These are phyloP conservation scores for Zaprionus gabonicus DNA, from an alignment of 1,140 invertebrate genomes.

Conservation along the genomic window DNA sequence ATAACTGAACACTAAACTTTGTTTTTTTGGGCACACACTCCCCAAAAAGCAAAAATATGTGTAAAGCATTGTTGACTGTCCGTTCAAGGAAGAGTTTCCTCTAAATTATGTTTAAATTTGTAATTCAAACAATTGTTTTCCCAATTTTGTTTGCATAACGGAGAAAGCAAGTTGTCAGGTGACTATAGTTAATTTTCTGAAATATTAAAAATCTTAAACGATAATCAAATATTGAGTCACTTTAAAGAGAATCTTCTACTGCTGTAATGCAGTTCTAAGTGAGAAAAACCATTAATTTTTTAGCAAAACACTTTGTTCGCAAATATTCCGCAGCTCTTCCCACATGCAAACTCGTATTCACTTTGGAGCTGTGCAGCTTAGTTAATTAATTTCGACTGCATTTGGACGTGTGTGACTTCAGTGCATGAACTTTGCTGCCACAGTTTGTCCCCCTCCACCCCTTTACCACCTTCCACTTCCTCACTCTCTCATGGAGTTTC, in stretches of 20 bases:
- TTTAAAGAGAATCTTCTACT: background rate
- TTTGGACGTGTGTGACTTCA: background rate
- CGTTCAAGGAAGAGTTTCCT: too few species aligned
- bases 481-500: background rate
- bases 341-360: background rate
- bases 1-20: too few species aligned
- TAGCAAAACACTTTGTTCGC: background rate
- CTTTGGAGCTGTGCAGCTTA: background rate
- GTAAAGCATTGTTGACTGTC: too few species aligned
- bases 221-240: too few species aligned
- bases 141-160: too few species aligned
- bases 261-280: background rate
- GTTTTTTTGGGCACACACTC: too few species aligned
- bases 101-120: too few species aligned
- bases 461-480: background rate
- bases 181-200: too few species aligned
- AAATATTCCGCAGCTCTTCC: background rate
- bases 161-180: fast-evolving
- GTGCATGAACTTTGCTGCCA: background rate
- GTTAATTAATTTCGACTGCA: conserved; percentile 5
- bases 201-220: too few species aligned
- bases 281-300: background rate
- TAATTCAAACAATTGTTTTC: too few species aligned
- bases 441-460: background rate
- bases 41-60: too few species aligned